Base-by-base conservation (phyloP, 2,888 invertebrate genomes). In the Epistrophe grossulariae region DNA sequence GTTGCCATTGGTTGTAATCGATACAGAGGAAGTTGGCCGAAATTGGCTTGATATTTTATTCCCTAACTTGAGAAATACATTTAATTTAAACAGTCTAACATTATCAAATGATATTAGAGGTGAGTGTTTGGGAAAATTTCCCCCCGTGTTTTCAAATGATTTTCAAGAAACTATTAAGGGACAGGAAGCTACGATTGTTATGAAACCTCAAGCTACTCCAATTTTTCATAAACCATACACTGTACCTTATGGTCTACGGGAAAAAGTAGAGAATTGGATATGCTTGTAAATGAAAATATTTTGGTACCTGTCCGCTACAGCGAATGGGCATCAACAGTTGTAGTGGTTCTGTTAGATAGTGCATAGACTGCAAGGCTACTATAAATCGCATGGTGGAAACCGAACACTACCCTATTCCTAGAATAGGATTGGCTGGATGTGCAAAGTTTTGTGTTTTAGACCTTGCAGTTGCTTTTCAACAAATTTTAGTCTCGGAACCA, bases 361-460 rank as follows among this genome's bases (percentile, higher is more conserved):
- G 91, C 83, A 89, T 90, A 5, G 90, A 92, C 89, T 90, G 89
- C 57, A 91, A 90, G 77, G 85, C 83, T 60, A 90, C 91, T 0
- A 72, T 88, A 5, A 88, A 88, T 70, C 84, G 74, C 15, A 71
- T 83, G 73, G 64, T 88, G 11, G 57, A 90, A 50, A 83, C 85
- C 28, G 90, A 91, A 28, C 89, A 90, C 57, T 90, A 90, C 68
- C 90, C 90, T 13, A 88, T 91, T 72, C 77, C 72, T 17, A 38
- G 79, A 48, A 73, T 84, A 38, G 81, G 84, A 10, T 72, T 91
- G 40, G 76, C 77, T 40, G 88, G 88, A 40, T 89, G 89, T 43
- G 83, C 81, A 71, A 80, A 79, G 43, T 89, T 79, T 57, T 59
- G 62, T 10, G 60, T 79, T 31, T 72, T 88, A 17, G 90, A 89